phyloP scores from a whole-genome alignment of 2,797 vertebrate genomes.

The Melopsittacus undulatus region DNA sequence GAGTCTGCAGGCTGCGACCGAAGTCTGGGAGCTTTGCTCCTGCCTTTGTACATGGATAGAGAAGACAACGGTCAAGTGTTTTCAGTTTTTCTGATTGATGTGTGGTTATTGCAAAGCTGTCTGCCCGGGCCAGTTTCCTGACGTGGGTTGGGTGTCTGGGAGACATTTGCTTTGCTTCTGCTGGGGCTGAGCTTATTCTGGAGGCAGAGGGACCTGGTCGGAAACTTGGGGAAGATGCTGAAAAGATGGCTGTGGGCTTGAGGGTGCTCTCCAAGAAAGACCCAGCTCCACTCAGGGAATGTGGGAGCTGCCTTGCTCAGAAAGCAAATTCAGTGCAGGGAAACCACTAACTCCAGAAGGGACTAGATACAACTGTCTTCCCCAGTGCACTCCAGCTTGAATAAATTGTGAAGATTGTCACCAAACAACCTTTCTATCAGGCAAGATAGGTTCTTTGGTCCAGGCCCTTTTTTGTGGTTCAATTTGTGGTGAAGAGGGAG shows the following conservation, averaged over 20 bases:
- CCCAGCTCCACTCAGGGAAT: fast-evolving
- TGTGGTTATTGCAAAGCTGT: neutral
- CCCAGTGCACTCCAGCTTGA: fast-evolving
- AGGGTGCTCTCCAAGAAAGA: neutral
- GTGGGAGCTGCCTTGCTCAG: neutral
- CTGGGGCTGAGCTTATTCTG: neutral
- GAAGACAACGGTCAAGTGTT: conserved; percentile 34
- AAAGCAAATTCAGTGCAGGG: neutral
- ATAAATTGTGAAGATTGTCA: neutral
- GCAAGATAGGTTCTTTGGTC: neutral
- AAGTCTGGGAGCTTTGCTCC: conserved; percentile 38
- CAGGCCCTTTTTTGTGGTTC: neutral
- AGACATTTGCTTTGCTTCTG: conserved; percentile 24
- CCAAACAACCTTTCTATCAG: neutral
- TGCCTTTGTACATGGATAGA: neutral
- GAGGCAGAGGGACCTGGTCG: neutral
- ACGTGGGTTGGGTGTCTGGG: conserved; percentile 1
- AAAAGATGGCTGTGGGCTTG: neutral
- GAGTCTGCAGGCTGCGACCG: neutral
- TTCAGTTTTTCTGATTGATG: neutral
- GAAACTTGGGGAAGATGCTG: neutral
- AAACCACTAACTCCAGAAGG: neutral
- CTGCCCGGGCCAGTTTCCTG: neutral
- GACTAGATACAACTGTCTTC: neutral
- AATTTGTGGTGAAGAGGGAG: neutral